Percentiles rank a stretch among this genome's conserved stretches.
Evolutionary conservation across 2,797 vertebrate species (phyloP).

Genomic region (Sternotherus odoratus): DNA sequence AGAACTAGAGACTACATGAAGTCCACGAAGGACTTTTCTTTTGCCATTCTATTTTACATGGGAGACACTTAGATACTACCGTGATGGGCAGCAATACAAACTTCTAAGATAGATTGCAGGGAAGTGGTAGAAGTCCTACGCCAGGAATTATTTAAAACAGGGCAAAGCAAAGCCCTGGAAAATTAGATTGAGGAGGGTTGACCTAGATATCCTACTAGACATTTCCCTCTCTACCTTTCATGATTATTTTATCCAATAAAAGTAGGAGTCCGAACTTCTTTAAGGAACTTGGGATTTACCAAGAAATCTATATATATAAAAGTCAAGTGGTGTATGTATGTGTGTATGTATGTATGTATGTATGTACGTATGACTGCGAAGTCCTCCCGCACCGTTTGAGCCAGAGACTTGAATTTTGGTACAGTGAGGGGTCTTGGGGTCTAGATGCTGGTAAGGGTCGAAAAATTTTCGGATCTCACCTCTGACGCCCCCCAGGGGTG

Average conservation of each 20-base stretch:
- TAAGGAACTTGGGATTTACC: not conserved
- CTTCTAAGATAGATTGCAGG: not conserved
- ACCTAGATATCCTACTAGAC: not conserved
- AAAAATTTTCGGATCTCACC: too few relatives aligned
- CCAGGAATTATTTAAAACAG: not conserved
- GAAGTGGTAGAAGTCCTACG: not conserved
- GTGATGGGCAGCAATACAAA: not conserved
- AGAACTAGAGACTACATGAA: not conserved
- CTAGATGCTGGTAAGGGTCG: too few relatives aligned
- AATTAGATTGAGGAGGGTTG: not conserved
- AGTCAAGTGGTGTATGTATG: too few relatives aligned
- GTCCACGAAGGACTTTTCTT: not conserved
- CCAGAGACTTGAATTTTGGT: too few relatives aligned
- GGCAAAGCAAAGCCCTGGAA: not conserved
- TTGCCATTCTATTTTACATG: not conserved
- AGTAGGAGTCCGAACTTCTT: constrained; percentile 18
- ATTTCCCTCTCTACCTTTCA: not conserved
- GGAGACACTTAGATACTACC: not conserved
- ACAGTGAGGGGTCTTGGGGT: too few relatives aligned
- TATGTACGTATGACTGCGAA: too few relatives aligned
- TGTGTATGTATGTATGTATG: too few relatives aligned
- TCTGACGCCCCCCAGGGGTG: too few relatives aligned
- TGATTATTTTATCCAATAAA: constrained; percentile 14
- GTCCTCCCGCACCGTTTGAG: too few relatives aligned
- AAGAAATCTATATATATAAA: too few relatives aligned